Evolutionary conservation across 2,113 vertebrate genomes (phyloP).

Genomic region (Elachura formosa): DNA sequence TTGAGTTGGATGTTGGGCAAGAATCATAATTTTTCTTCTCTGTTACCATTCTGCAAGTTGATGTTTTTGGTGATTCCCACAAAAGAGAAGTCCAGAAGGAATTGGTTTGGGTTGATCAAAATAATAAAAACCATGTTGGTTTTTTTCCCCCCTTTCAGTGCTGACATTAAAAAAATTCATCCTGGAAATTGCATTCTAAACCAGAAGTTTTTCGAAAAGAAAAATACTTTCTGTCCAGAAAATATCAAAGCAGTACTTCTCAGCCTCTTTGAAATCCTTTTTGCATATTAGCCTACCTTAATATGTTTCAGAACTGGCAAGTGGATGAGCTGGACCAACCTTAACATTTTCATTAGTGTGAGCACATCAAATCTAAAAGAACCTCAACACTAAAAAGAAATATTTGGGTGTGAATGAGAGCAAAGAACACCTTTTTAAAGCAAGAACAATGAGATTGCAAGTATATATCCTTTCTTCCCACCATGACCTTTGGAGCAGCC

Average conservation of each 20-base stretch:
- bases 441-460: not conserved
- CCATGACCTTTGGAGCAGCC: not conserved
- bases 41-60: not conserved
- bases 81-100: not conserved
- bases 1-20: not conserved
- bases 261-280: not conserved
- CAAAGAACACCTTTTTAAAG: not conserved
- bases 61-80: not conserved
- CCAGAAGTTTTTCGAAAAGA: not conserved
- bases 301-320: not conserved
- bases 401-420: not conserved
- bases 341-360: not conserved
- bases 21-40: not conserved
- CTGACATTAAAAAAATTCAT: not conserved
- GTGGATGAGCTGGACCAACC: not conserved
- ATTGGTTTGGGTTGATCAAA: not conserved
- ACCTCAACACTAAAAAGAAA: not conserved
- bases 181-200: not conserved
- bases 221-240: not conserved
- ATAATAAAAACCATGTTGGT: not conserved
- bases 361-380: not conserved
- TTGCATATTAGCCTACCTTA: not conserved
- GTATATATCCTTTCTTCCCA: not conserved
- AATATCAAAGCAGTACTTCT: not conserved
- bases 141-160: accelerated